Evolutionary conservation across 1,140 invertebrate genomes (phyloP), one percentile per base, ranked within the genome.

Genomic region (Heliothis virescens): DNA sequence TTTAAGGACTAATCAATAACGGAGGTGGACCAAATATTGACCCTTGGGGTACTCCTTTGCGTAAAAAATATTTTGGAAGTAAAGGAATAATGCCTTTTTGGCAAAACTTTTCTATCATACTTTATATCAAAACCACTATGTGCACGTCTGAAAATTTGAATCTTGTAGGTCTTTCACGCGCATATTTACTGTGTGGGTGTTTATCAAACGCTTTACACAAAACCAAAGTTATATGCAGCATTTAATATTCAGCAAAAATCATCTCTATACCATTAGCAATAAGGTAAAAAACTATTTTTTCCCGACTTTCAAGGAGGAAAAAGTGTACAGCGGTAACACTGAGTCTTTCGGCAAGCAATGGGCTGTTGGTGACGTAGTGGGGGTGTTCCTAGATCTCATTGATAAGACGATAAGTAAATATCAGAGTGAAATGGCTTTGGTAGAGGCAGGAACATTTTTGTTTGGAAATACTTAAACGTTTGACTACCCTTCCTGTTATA

Each of bases 261-360:
- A 15, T 71, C 48, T 75, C 16, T 41, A 50, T 53, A 4, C 15
- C 74, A 53, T 65, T 34, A 1, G 60, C 15, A 16, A 76, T 76
- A 76, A 65, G 74, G 50, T 65, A 76, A 78, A 77, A 67, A 77
- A 41, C 60, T 62, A 65, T 77, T 77, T 59, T 76, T 78, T 78
- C 63, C 63, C 75, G 63, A 82, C 47, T 83, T 93, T 91, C 74
- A 93, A 99, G 97, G 98, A 98, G 96, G 98, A 99, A 96, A 99
- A 99, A 97, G 97, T 98, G 91, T 98, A 97, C 96, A 97, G 96
- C 94, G 97, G 98, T 94, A 96, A 96, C 87, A 96, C 96, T 91
- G 98, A 99, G 96, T 97, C 97, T 79, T 99, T 99, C 95, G 98
- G 98, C 92, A 98, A 98, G 96, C 97, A 98, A 95, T 99, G 98